phyloP scores from a whole-genome alignment of 2,113 vertebrate species.

The Pao palembangensis region DNA sequence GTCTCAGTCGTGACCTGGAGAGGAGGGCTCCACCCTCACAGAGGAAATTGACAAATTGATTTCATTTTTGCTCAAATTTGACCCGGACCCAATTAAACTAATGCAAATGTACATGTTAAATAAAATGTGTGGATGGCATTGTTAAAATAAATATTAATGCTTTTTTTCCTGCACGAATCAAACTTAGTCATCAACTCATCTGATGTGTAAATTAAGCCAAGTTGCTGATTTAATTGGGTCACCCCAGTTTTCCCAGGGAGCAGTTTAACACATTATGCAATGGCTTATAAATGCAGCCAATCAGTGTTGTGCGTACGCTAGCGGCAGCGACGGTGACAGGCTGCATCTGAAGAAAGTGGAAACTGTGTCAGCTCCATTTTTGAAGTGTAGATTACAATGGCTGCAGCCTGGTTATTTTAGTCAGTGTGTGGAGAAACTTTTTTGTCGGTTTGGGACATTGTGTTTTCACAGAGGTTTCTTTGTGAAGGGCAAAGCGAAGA shows the following conservation, averaged over 20 bases:
- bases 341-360: constrained; percentile 27
- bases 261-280: constrained; percentile 60
- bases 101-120: too few species aligned
- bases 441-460: too few species aligned
- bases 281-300: constrained; percentile 61
- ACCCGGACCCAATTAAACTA: background rate
- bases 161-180: background rate
- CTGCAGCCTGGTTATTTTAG: constrained; percentile 1
- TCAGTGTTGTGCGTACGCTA: constrained; percentile 34
- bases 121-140: too few species aligned
- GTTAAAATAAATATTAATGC: constrained; percentile 1
- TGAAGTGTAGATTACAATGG: constrained; percentile 14
- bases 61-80: background rate
- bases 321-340: constrained; percentile 15
- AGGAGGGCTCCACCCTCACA: too few species aligned
- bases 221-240: constrained; percentile 57
- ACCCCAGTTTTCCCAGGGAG: constrained; percentile 59
- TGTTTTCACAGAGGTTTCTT: too few species aligned
- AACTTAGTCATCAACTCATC: background rate
- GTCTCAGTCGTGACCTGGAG: too few species aligned
- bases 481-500: too few species aligned
- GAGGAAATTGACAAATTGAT: too few species aligned
- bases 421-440: too few species aligned
- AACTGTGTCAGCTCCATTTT: constrained; percentile 31
- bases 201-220: constrained; percentile 42